Evolutionary conservation across 2,888 invertebrate genomes (phyloP), one percentile per base, ranked within the genome.

Genomic region (Noctua fimbriata): DNA sequence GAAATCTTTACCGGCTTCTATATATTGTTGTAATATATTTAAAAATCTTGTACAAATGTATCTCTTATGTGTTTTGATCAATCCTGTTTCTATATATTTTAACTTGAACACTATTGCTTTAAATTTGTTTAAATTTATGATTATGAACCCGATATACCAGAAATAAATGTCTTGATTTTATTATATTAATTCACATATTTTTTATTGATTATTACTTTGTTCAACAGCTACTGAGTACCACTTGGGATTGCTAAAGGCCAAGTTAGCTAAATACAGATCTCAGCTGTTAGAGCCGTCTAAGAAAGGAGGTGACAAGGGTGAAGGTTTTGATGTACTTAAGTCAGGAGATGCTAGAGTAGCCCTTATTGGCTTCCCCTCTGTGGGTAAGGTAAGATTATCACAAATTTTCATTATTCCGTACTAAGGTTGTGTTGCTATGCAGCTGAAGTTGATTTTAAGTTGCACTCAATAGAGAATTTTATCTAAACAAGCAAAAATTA

Each of bases 261-360:
- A 99, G 96, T 96, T 99, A 93, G 99, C 99, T 0, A 99, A 99
- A 93, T 99, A 99, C 93, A 97, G 99, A 58, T 98, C 99, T 2
- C 99, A 99, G 94, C 95, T 99, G 66, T 95, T 99, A 79, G 99
- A 99, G 93, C 99, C 99, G 0, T 97, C 98, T 0, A 99, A 99
- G 91, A 99, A 99, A 95, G 97, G 97, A 24, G 97, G 97, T 36
- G 99, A 99, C 89, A 99, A 99, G 94, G 99, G 99, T 41, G 99
- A 99, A 95, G 99, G 99, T 0, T 99, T 99, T 96, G 99, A 99
- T 98, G 99, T 99, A 18, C 97, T 99, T 89, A 99, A 99, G 95
- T 99, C 99, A 90, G 99, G 99, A 71, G 99, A 99, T 98, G 99
- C 99, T 16, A 97, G 99, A 92, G 99, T 99, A 24, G 99, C 99